These are phyloP conservation scores for Fragum whitleyi DNA, from an alignment of 2,888 invertebrate genomes.

Conservation along the genomic window DNA sequence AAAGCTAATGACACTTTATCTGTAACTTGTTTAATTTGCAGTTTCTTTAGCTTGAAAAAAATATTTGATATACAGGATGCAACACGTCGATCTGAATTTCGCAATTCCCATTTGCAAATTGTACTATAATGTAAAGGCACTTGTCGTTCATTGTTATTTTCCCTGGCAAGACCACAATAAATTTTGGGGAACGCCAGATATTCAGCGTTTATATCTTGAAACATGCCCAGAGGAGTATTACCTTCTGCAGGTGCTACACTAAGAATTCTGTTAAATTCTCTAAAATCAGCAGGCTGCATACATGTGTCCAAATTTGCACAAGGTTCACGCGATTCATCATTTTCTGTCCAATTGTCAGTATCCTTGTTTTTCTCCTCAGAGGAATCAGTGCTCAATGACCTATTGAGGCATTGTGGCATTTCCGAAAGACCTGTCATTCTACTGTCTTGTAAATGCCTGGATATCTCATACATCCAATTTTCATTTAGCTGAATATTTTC, in stretches of 20 bases:
- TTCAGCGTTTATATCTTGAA: conserved; percentile 36
- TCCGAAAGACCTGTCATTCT: neutral
- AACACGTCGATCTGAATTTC: conserved; percentile 43
- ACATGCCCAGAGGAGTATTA: conserved; percentile 28
- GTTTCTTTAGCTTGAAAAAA: conserved; percentile 39
- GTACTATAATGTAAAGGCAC: conserved; percentile 19
- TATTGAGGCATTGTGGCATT: neutral
- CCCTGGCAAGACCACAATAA: conserved; percentile 38
- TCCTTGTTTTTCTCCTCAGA: neutral
- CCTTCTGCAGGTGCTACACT: conserved; percentile 37
- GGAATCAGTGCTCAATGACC: neutral
- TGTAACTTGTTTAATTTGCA: conserved; percentile 44
- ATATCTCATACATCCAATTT: conserved; percentile 58
- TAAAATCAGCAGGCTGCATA: conserved; percentile 45
- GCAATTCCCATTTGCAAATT: too few relatives aligned
- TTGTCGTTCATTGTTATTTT: neutral
- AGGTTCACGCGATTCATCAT: conserved; percentile 20
- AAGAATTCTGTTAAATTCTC: conserved; percentile 48
- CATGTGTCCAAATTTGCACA: conserved; percentile 34
- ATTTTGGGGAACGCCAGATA: conserved; percentile 36
- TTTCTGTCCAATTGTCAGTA: conserved; percentile 38
- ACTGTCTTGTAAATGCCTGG: neutral
- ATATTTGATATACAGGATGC: conserved; percentile 46
- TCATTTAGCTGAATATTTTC: conserved; percentile 72
- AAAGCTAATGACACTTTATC: conserved; percentile 37